Evolutionary conservation across 2,113 vertebrate genomes (phyloP).

Genomic region (Psittacara wagleri): DNA sequence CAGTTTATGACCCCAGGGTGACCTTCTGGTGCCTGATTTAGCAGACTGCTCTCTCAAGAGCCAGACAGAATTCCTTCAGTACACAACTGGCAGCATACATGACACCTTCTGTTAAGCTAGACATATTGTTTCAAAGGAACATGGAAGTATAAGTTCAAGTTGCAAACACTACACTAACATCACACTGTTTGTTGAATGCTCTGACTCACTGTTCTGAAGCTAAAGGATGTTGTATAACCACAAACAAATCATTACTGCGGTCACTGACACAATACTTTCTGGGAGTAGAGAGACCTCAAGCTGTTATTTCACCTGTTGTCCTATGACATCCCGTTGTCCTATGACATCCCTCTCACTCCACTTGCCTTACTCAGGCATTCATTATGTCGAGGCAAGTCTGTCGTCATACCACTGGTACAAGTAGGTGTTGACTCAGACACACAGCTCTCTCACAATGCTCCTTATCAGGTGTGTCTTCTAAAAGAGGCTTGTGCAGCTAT

Average conservation of each 20-base stretch:
- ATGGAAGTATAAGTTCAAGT: constrained; percentile 39
- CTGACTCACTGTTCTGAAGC: constrained; percentile 15
- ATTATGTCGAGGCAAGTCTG: neutral
- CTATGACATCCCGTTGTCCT: neutral
- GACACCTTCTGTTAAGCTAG: constrained; percentile 41
- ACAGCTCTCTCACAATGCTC: neutral
- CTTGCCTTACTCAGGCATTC: neutral
- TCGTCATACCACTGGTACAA: neutral
- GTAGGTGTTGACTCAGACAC: neutral
- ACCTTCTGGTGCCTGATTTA: constrained; percentile 30
- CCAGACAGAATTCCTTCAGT: constrained; percentile 23
- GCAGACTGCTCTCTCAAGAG: constrained; percentile 33
- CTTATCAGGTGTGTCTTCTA: neutral
- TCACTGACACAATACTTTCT: neutral
- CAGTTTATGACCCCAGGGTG: constrained; percentile 26
- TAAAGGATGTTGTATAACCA: neutral
- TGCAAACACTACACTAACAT: constrained; percentile 37
- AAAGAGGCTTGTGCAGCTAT: neutral
- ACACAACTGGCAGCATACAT: constrained; percentile 35
- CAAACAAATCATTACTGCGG: neutral
- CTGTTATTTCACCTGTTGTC: neutral
- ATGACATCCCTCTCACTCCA: neutral
- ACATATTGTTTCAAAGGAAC: constrained; percentile 12
- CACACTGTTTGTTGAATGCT: constrained; percentile 23
- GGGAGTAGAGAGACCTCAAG: neutral